phyloP scores from a whole-genome alignment of 2,797 vertebrate genomes.

The Psittacula derbiana region DNA sequence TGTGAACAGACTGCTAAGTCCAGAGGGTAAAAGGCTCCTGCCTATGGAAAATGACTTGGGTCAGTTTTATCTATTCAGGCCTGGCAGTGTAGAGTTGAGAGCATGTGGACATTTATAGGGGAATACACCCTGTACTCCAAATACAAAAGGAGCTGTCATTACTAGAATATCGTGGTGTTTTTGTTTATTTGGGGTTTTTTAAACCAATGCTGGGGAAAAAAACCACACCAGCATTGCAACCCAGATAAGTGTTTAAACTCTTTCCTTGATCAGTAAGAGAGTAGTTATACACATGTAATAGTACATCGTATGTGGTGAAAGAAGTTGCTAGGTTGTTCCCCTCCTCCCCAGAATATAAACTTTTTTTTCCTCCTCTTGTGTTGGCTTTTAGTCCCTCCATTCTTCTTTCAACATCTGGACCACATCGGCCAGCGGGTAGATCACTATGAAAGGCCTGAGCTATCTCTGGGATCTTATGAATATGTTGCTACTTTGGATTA shows the following conservation, averaged over 20 bases:
- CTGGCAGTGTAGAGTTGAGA: neutral
- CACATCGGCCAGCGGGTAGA: conserved; percentile 90
- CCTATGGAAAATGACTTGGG: neutral
- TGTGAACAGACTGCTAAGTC: neutral
- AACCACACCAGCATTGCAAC: neutral
- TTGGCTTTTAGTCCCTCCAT: conserved; percentile 81
- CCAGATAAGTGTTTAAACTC: neutral
- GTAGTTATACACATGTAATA: neutral
- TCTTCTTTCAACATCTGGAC: conserved; percentile 97
- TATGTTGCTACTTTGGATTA: conserved; percentile 91
- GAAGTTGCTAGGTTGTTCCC: neutral
- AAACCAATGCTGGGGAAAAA: neutral
- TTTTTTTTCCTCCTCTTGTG: neutral
- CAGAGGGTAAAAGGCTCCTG: neutral
- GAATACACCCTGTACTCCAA: neutral
- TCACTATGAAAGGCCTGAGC: conserved; percentile 89
- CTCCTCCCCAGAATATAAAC: accelerated
- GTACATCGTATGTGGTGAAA: neutral
- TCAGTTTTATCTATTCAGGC: neutral
- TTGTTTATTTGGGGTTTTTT: neutral
- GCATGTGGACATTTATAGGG: neutral
- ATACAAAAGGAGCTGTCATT: neutral
- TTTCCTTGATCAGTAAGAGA: neutral
- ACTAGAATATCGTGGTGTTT: neutral
- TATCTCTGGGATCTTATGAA: conserved; percentile 95